These are phyloP conservation scores for Herpailurus yagouaroundi DNA, from an alignment of 2,113 vertebrate species.

Conservation along the genomic window DNA sequence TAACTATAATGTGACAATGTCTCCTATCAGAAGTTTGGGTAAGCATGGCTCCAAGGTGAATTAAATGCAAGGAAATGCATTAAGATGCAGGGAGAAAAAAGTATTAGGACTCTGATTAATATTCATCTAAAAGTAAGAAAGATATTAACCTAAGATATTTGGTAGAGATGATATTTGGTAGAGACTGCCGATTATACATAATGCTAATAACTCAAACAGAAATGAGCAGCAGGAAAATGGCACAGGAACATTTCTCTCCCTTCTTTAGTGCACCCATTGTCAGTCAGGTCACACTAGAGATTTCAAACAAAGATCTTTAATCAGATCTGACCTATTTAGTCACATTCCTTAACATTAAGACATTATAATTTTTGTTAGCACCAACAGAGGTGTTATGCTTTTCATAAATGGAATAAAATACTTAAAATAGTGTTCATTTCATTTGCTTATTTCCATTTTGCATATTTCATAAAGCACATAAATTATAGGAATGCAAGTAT, in stretches of 20 bases:
- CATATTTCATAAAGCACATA: neutral
- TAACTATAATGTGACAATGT: neutral
- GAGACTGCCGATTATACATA: neutral
- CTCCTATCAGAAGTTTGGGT: neutral
- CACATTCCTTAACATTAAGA: neutral
- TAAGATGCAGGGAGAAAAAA: neutral
- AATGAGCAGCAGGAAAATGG: neutral
- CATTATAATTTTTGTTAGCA: neutral
- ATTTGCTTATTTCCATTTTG: neutral
- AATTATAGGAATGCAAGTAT: neutral
- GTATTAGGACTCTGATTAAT: neutral
- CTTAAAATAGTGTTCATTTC: neutral
- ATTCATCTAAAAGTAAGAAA: neutral
- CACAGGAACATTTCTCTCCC: too few species aligned
- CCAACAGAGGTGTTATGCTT: neutral
- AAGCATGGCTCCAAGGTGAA: rapidly evolving
- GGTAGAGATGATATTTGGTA: neutral
- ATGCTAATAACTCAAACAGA: neutral
- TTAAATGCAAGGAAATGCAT: neutral
- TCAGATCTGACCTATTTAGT: neutral
- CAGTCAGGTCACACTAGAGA: neutral
- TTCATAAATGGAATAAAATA: neutral
- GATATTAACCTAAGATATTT: neutral
- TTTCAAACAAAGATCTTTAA: neutral
- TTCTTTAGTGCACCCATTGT: neutral